Evolutionary conservation across 2,797 vertebrate genomes (phyloP).

Genomic region (Lutra lutra): DNA sequence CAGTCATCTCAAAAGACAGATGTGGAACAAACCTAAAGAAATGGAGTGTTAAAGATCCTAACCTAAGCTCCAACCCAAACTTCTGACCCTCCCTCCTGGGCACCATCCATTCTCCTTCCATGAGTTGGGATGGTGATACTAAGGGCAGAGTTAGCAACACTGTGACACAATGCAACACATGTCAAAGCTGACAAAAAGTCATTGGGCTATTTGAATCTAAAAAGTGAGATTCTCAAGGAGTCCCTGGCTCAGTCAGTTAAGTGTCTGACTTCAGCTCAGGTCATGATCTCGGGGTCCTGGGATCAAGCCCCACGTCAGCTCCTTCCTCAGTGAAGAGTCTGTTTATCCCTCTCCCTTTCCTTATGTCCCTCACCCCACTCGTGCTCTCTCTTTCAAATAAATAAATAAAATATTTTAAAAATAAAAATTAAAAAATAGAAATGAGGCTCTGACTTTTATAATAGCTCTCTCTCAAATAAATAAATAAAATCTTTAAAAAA

Average conservation of each 20-base stretch:
- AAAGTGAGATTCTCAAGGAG: neutral
- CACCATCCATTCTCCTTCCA: neutral
- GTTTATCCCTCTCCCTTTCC: neutral
- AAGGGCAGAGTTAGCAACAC: neutral
- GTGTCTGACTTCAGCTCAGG: neutral
- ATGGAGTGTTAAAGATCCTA: neutral
- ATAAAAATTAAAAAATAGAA: neutral
- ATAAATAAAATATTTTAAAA: neutral
- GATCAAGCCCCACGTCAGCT: neutral
- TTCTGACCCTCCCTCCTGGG: neutral
- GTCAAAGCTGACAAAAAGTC: neutral
- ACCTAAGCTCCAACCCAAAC: neutral
- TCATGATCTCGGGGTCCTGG: neutral
- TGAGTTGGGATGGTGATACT: neutral
- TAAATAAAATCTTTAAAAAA: neutral
- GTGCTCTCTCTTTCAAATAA: neutral
- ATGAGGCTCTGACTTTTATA: neutral
- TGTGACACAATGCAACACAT: neutral
- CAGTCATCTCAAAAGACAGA: neutral
- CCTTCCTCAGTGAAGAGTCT: neutral
- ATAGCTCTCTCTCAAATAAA: neutral
- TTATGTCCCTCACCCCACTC: neutral
- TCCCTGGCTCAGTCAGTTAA: neutral
- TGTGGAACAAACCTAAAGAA: neutral
- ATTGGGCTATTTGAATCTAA: neutral